Percentiles rank a stretch among this genome's conserved stretches.
phyloP scores from a whole-genome alignment of 35 echinoderm and acorn worm species.

The Acanthaster planci region DNA sequence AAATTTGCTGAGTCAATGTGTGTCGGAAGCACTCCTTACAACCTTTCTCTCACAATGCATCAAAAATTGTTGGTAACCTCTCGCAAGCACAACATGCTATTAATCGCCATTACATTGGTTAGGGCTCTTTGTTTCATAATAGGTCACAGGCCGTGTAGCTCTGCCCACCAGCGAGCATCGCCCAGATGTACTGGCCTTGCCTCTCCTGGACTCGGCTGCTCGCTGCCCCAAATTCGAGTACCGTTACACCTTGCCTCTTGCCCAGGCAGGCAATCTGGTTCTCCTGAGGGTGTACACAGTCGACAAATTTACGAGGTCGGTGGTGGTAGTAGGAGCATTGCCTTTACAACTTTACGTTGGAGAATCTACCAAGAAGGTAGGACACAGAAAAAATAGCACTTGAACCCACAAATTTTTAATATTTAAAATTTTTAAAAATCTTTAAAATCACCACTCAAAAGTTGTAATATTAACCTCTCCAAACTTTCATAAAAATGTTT shows the following conservation, averaged over 20 bases:
- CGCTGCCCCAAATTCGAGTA: conserved; percentile 47
- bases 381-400: not conserved
- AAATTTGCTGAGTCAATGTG: too few species aligned
- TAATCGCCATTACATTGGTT: not conserved
- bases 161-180: not conserved
- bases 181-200: conserved; percentile 20
- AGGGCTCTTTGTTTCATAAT: not conserved
- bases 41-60: too few species aligned
- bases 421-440: too few species aligned
- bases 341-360: conserved; percentile 15
- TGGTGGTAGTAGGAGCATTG: conserved; percentile 35
- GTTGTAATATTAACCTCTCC: too few species aligned
- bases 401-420: not conserved
- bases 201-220: conserved; percentile 40
- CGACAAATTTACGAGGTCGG: conserved; percentile 49
- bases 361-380: not conserved
- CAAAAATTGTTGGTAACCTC: too few species aligned
- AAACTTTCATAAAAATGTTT: too few species aligned
- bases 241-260: not conserved
- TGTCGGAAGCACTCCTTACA: too few species aligned
- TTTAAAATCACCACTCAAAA: too few species aligned
- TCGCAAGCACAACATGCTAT: too few species aligned
- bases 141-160: conserved; percentile 57
- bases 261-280: conserved; percentile 26
- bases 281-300: conserved; percentile 69